A percentile compares a stretch with the other conserved stretches of the same genome.
These are phyloP conservation scores for Staurois parvus DNA, from an alignment of 2,797 vertebrate species.

Conservation along the genomic window DNA sequence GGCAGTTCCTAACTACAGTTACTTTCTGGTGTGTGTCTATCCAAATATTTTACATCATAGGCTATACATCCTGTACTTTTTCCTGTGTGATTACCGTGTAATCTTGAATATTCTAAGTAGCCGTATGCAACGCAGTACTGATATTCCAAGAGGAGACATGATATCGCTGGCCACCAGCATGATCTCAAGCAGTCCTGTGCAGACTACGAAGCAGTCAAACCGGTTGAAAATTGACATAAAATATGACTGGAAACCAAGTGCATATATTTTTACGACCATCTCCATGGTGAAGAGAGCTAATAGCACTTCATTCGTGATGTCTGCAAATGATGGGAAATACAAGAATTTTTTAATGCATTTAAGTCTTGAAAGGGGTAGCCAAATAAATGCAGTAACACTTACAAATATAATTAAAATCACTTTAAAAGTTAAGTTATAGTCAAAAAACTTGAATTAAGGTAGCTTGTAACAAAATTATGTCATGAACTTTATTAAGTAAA, in stretches of 20 bases:
- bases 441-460: too few species aligned
- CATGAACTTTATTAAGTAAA: too few species aligned
- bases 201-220: conserved; percentile 97
- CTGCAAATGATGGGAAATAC: conserved; percentile 70
- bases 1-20: too few species aligned
- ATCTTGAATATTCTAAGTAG: conserved; percentile 94
- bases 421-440: too few species aligned
- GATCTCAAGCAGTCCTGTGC: conserved; percentile 89
- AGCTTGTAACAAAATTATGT: too few species aligned
- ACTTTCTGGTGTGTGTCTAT: too few species aligned
- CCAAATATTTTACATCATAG: too few species aligned
- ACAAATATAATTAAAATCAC: neutral
- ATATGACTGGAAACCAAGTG: conserved; percentile 88
- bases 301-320: conserved; percentile 86
- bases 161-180: conserved; percentile 83
- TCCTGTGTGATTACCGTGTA: conserved; percentile 83
- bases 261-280: conserved; percentile 97
- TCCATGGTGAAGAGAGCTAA: conserved; percentile 89
- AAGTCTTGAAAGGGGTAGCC: neutral
- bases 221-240: conserved; percentile 98
- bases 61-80: neutral
- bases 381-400: neutral
- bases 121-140: conserved; percentile 94
- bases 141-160: conserved; percentile 91
- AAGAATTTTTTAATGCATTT: neutral